Evolutionary conservation across 2,888 invertebrate species (phyloP), one percentile per base, ranked within the genome.

Genomic region (Ectobius pallidus): DNA sequence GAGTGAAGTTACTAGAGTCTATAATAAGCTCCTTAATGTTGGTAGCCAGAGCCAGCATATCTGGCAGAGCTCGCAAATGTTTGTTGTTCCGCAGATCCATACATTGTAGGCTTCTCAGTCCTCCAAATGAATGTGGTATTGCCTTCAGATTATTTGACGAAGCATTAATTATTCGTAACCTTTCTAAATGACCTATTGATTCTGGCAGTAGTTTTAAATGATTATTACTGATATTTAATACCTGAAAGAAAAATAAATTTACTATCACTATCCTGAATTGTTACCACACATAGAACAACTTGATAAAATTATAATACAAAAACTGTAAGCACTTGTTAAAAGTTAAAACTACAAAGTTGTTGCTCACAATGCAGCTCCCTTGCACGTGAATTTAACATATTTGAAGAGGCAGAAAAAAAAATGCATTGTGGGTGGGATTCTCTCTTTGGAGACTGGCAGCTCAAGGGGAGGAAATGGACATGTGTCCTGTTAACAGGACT

Each of bases 151-250:
- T 86, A 83, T 95, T 95, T 78, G 87, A 86, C 34, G 93, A 91
- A 42, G 91, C 82, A 86, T 94, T 89, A 74, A 94, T 83, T 77
- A 90, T 83, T 81, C 87, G 86, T 75, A 95, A 85, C 76, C 87
- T 86, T 76, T 84, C 83, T 78, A 94, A 83, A 74, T 85, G 83
- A 77, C 89, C 87, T 79, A 95, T 87, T 76, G 87, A 86, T 73
- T 89, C 87, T 75, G 94, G 93, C 80, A 95, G 83, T 78, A 84
- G 83, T 80, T 88, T 88, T 73, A 95, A 81, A 75, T 86, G 85
- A 86, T 95, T 95, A 79, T 90, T 86, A 80, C 90, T 90, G 76
- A 93, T 78, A 84, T 93, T 89, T 74, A 95, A 83, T 81, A 93
- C 92, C 90, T 91, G 79, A 3, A 83, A 81, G 74, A 75, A 46